Evolutionary conservation across 2,888 invertebrate genomes (phyloP), one percentile per base, ranked within the genome.

Genomic region (Horisme vitalbata): DNA sequence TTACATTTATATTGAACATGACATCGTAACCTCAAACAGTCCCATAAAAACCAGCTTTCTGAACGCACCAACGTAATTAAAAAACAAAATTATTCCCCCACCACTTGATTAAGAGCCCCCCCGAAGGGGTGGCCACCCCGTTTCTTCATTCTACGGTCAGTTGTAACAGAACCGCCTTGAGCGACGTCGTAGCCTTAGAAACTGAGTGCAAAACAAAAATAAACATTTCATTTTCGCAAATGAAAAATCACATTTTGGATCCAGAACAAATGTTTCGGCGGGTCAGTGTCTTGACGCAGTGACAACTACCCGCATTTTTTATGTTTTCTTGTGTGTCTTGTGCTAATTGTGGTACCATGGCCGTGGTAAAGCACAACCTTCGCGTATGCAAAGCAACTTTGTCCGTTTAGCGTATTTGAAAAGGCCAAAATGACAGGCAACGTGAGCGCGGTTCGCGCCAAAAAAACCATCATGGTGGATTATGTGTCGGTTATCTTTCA

Each of bases 11-110:
- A 54, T 52, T 52, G 43, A 49, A 56, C 59, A 59, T 59, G 59
- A 52, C 59, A 59, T 51, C 41, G 50, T 59, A 55, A 59, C 59
- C 56, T 45, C 50, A 56, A 56, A 56, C 50, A 24, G 44, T 32
- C 41, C 47, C 50, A 48, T 48, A 46, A 44, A n/a, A 45, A 23
- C 43, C 67, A 62, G 65, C 65, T 68, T 70, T 64, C 71, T 61
- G 59, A 83, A 85, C 83, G 84, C 86, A 84, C 83, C 57, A 66
- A 68, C 71, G 71, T 83, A 86, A 87, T 88, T 86, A 88, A 87
- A 85, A 88, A 83, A 79, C 79, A 81, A 84, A 82, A 83, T 83
- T 84, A 85, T 85, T 83, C 85, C 84, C 83, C 80, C 77, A 65
- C 70, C 61, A 53, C 63, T 78, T 85, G 83, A 85, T 86, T 83